Conservation (phyloP, 1,140 invertebrate species). For the Papilio polyxenes region DNA sequence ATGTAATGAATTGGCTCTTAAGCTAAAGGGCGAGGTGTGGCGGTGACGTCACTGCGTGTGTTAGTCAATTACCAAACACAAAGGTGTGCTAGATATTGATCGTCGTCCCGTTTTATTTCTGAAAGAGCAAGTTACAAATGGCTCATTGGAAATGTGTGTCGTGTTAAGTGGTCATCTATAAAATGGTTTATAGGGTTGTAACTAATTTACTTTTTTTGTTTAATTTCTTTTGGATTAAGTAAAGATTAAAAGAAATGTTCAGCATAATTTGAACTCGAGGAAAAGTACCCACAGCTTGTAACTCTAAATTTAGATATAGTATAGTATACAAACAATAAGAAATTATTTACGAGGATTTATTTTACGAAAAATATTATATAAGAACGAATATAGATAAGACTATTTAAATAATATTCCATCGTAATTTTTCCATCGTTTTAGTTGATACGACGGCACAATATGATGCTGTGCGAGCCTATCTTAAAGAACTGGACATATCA, state of each 20-base stretch:
- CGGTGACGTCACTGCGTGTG: constrained; percentile 37
- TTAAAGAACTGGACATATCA: constrained; percentile 87
- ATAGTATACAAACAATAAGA: neutral
- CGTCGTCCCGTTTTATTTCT: constrained; percentile 35
- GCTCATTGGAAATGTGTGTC: constrained; percentile 10
- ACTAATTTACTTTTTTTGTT: neutral
- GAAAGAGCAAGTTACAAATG: constrained; percentile 29
- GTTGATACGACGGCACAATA: constrained; percentile 87
- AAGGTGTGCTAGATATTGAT: constrained; percentile 38
- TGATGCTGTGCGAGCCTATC: constrained; percentile 86
- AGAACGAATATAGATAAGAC: too few species aligned
- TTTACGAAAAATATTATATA: too few species aligned
- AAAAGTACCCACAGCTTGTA: neutral
- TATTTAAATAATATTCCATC: too few species aligned
- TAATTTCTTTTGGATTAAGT: neutral
- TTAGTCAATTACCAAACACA: constrained; percentile 29
- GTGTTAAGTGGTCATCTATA: constrained; percentile 12
- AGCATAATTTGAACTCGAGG: neutral
- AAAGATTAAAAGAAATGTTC: neutral
- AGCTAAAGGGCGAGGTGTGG: constrained; percentile 35
- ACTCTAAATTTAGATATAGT: too few species aligned
- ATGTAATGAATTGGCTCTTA: constrained; percentile 38
- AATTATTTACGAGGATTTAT: neutral
- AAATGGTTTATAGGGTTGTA: constrained; percentile 15
- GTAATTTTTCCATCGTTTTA: constrained; percentile 65